Conservation (phyloP, 2,888 invertebrate species). For the Orthonevra nobilis region DNA sequence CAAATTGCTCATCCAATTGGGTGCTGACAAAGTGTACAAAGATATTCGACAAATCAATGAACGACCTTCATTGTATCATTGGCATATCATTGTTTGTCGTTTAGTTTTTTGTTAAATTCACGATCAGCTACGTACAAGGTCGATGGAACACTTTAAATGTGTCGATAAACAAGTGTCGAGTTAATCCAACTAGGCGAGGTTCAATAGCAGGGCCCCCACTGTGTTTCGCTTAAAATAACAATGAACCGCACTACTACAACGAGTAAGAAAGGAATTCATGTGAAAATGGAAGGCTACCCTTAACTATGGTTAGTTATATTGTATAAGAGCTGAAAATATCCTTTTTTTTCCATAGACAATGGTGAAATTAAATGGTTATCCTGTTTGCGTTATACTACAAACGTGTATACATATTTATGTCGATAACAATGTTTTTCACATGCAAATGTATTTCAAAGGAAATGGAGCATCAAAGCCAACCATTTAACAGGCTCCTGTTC, state of each 20-base stretch:
- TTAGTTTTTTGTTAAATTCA: too few species aligned
- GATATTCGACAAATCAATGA: slow-evolving; percentile 12
- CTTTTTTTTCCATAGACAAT: slow-evolving; percentile 43
- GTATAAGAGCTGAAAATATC: slow-evolving; percentile 36
- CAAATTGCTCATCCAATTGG: slow-evolving; percentile 3
- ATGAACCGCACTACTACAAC: slow-evolving; percentile 16
- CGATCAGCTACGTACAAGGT: too few species aligned
- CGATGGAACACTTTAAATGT: too few species aligned
- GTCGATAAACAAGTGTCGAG: too few species aligned
- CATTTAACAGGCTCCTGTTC: too few species aligned
- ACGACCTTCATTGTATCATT: slow-evolving; percentile 29
- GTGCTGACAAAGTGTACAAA: slow-evolving; percentile 7
- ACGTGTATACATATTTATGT: slow-evolving; percentile 14
- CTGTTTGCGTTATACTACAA: slow-evolving; percentile 24
- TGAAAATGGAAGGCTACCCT: neutral
- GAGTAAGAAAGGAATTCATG: slow-evolving; percentile 25
- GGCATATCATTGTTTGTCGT: neutral
- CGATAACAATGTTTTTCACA: slow-evolving; percentile 17
- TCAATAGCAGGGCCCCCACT: slow-evolving; percentile 37
- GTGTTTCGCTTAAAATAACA: slow-evolving; percentile 40
- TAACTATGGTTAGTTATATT: slow-evolving; percentile 10
- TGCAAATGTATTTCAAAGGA: slow-evolving; percentile 5
- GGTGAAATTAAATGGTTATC: slow-evolving; percentile 43
- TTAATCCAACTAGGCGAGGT: too few species aligned
- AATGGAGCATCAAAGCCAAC: slow-evolving; percentile 7